A percentile compares a stretch with the other conserved stretches of the same genome.
Conservation (phyloP, 2,113 vertebrate genomes). For the Stigmatopora nigra region DNA sequence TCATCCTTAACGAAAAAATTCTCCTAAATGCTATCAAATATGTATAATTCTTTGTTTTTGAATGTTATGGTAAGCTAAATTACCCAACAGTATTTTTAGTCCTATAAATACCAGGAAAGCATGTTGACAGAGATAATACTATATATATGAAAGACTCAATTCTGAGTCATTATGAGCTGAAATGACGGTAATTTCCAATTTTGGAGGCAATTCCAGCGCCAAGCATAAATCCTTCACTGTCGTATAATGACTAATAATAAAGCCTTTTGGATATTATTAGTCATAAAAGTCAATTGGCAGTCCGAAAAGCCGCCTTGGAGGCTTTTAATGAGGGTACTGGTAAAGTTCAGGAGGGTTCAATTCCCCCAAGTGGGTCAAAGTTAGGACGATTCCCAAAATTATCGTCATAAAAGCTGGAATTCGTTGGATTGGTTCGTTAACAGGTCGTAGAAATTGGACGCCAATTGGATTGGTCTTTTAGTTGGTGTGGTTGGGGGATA, state of each 20-base stretch:
- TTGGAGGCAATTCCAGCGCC: constrained; percentile 22
- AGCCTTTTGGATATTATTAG: constrained; percentile 28
- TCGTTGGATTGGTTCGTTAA: constrained; percentile 36
- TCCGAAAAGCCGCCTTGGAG: constrained; percentile 19
- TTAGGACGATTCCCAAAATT: constrained; percentile 35
- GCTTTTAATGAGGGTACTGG: neutral
- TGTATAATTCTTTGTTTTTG: neutral
- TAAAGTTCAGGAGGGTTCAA: constrained; percentile 26
- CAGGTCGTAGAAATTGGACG: constrained; percentile 36
- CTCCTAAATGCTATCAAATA: neutral
- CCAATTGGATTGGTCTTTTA: constrained; percentile 38
- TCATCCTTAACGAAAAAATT: too few relatives aligned
- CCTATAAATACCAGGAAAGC: constrained; percentile 5
- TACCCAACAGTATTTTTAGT: neutral
- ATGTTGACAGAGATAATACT: constrained; percentile 20
- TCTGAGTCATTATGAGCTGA: constrained; percentile 35
- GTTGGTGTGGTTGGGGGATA: constrained; percentile 20
- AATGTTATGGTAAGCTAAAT: neutral
- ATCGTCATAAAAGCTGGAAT: constrained; percentile 1
- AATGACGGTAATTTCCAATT: constrained; percentile 39
- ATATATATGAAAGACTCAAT: constrained; percentile 33
- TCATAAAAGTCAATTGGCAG: constrained; percentile 15
- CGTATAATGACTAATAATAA: constrained; percentile 35
- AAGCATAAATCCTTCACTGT: constrained; percentile 33
- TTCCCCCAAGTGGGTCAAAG: constrained; percentile 46